These are phyloP conservation scores for Trichonephila inaurata DNA, from an alignment of 1,140 invertebrate genomes.

Conservation along the genomic window DNA sequence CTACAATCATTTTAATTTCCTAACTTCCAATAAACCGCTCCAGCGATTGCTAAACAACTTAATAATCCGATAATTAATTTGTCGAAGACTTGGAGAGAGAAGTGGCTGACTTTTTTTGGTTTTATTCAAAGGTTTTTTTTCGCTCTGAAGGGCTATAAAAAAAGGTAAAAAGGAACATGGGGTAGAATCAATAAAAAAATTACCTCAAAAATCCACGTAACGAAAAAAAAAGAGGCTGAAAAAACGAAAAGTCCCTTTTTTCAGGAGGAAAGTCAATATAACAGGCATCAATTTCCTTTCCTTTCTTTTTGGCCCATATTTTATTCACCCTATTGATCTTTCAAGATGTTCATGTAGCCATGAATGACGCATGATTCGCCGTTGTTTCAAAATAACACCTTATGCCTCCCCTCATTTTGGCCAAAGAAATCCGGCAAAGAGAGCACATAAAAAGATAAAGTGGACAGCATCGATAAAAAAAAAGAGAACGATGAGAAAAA, in stretches of 20 bases:
- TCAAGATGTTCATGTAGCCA: constrained; percentile 55
- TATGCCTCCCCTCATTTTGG: constrained; percentile 23
- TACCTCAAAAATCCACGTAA: not conserved
- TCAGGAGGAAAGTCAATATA: constrained; percentile 59
- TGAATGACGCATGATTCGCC: constrained; percentile 46
- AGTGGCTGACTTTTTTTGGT: not conserved
- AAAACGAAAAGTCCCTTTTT: not conserved
- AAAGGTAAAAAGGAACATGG: not conserved
- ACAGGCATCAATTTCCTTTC: constrained; percentile 46
- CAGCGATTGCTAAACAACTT: constrained; percentile 53
- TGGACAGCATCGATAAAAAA: constrained; percentile 25
- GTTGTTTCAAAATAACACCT: constrained; percentile 67
- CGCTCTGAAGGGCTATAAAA: not conserved
- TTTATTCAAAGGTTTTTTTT: not conserved
- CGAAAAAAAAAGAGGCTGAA: not conserved
- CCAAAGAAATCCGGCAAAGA: not conserved
- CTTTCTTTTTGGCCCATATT: constrained; percentile 39
- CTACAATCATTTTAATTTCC: constrained; percentile 29
- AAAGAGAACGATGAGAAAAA: not conserved
- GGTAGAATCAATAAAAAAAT: constrained; percentile 45
- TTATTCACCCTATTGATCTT: constrained; percentile 58
- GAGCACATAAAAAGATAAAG: constrained; percentile 57
- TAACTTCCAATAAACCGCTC: constrained; percentile 52
- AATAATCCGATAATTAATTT: constrained; percentile 71
- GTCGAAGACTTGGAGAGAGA: constrained; percentile 20